phyloP scores from a whole-genome alignment of 2,113 vertebrate species.

The Xiphophorus maculatus region DNA sequence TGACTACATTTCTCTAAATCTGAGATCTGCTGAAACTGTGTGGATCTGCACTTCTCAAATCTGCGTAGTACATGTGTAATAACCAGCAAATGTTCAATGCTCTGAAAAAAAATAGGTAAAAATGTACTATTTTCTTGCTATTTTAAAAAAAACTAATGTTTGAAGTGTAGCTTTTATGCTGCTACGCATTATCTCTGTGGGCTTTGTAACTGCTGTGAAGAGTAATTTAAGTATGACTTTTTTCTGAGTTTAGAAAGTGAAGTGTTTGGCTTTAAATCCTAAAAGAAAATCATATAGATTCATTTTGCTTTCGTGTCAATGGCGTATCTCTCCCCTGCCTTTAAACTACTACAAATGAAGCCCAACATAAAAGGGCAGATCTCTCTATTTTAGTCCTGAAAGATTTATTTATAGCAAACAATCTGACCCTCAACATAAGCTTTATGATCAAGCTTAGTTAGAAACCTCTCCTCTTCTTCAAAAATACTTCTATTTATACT shows the following conservation, averaged over 20 bases:
- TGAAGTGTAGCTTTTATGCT: conserved; percentile 16
- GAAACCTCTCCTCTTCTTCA: conserved; percentile 43
- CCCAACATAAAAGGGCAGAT: conserved; percentile 70
- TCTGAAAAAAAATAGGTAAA: conserved; percentile 37
- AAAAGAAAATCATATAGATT: conserved; percentile 45
- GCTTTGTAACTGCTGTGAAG: conserved; percentile 59
- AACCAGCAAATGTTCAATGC: conserved; percentile 11
- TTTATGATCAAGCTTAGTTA: conserved; percentile 64
- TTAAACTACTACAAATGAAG: conserved; percentile 42
- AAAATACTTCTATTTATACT: conserved; percentile 71
- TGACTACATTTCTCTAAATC: conserved; percentile 52
- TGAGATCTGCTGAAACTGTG: conserved; percentile 44
- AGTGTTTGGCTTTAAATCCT: conserved; percentile 29
- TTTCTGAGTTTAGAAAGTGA: conserved; percentile 35
- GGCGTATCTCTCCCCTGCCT: conserved; percentile 27
- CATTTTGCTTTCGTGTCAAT: conserved; percentile 39
- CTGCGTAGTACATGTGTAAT: conserved; percentile 47
- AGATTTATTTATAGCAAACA: conserved; percentile 68
- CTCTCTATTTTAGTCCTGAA: conserved; percentile 65
- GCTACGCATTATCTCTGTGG: conserved; percentile 55
- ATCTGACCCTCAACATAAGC: conserved; percentile 65
- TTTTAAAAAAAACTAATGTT: conserved; percentile 13
- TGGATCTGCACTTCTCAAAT: conserved; percentile 56
- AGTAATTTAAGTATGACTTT: conserved; percentile 25
- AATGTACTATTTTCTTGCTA: conserved; percentile 9